Evolutionary conservation across 2,113 vertebrate species (phyloP).

Genomic region (Desmodus rotundus): DNA sequence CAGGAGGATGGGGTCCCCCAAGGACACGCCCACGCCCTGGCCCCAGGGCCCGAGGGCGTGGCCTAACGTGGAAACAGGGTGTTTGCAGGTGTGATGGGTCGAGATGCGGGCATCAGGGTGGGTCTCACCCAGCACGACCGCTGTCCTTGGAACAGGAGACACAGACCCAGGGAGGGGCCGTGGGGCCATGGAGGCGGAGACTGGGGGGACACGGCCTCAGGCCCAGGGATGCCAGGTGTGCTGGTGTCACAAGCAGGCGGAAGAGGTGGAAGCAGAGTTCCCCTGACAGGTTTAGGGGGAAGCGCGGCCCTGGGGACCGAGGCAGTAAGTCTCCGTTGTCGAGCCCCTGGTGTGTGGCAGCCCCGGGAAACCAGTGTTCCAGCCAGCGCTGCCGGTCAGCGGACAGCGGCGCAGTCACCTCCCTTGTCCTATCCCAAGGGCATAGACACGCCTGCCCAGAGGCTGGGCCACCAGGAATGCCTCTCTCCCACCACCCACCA

Average conservation of each 20-base stretch:
- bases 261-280: neutral
- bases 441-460: too few species aligned
- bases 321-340: rapidly evolving
- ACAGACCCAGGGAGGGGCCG: rapidly evolving
- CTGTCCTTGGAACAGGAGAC: too few species aligned
- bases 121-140: rapidly evolving
- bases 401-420: rapidly evolving
- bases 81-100: neutral
- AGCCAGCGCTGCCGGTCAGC: rapidly evolving
- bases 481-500: too few species aligned
- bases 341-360: neutral
- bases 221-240: too few species aligned
- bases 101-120: too few species aligned
- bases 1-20: rapidly evolving
- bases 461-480: neutral
- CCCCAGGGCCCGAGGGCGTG: rapidly evolving
- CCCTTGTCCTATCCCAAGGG: rapidly evolving
- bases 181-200: neutral
- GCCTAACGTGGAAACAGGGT: neutral
- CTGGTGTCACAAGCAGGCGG: neutral
- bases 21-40: neutral
- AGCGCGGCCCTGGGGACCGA: neutral
- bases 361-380: rapidly evolving
- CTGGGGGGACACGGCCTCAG: rapidly evolving
- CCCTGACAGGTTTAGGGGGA: neutral